Base-by-base conservation (phyloP, 2,797 vertebrate genomes). In the Rachycentron canadum region DNA sequence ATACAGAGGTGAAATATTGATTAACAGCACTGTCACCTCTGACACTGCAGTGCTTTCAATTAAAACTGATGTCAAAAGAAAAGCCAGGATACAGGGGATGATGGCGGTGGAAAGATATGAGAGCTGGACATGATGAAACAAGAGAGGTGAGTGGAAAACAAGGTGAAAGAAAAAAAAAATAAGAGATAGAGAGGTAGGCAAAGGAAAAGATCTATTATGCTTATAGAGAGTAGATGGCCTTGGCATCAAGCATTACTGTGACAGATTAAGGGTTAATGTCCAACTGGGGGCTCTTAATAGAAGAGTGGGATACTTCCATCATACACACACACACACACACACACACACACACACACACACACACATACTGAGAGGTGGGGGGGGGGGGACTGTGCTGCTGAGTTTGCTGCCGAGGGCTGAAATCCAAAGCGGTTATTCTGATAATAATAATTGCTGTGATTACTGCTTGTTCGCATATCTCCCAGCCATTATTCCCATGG, bases 221-320 rank as follows among this genome's bases (percentile, higher is more conserved):
- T 30, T 40, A 50, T 28, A 64, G 55, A 45, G 13, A 72, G 62
- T 12, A 52, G 47, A 76, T 32, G 47, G 41, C 47, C 41, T 60
- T 81, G 77, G 59, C 74, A 76, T 60, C 10, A 10, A 28, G 40
- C 78, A 80, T 85, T 81, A 81, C 76, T 67, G 52, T 83, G 85
- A 87, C 34, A 58, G 73, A 73, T 89, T 75, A 82, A 73, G 49
- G 79, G 76, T 87, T 87, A 76, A 83, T 74, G 59, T 79, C 25
- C 19, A 40, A 36, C 21, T 41, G 30, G 60, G 32, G n/a, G 52
- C 30, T 61, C 32, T 53, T 19, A 69, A 1, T 2, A 69, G 43
- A 47, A 47, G 47, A 80, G 34, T 13, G n/a, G 23, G 68, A 50
- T 43, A 61, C 41, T 58, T 55, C 26, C 38, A 45, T 69, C 68